Conservation (phyloP, 2,113 vertebrate genomes). For the Triplophysa siluroides region DNA sequence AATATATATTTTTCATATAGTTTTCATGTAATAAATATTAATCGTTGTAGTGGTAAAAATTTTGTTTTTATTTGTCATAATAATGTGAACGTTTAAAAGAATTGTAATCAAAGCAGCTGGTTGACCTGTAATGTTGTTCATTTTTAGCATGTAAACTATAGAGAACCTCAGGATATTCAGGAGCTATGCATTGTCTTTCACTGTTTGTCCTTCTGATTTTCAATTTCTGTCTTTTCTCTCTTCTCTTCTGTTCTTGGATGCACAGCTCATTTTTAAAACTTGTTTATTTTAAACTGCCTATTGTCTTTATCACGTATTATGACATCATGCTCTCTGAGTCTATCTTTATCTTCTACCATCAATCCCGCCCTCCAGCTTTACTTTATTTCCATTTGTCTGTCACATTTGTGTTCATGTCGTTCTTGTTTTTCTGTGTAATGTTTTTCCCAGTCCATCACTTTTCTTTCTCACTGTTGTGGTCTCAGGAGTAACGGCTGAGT, state of each 20-base stretch:
- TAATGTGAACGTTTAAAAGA: no score
- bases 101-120: no score
- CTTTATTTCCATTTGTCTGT: background rate
- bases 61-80: no score
- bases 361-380: background rate
- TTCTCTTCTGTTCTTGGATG: background rate
- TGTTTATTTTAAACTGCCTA: background rate
- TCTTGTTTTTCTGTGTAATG: background rate
- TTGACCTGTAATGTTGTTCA: no score
- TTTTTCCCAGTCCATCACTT: background rate
- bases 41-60: no score
- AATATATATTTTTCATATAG: no score
- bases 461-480: slow-evolving; percentile 10
- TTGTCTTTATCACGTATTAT: background rate
- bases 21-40: no score
- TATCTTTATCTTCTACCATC: no score
- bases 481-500: slow-evolving; percentile 30
- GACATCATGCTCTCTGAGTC: background rate
- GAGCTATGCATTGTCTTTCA: no score
- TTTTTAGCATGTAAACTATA: no score
- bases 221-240: background rate
- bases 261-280: background rate
- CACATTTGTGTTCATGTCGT: background rate
- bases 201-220: no score
- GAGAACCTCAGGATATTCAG: no score